Evolutionary conservation across 1,140 invertebrate species (phyloP), one percentile per base, ranked within the genome.

Genomic region (Pantala flavescens): DNA sequence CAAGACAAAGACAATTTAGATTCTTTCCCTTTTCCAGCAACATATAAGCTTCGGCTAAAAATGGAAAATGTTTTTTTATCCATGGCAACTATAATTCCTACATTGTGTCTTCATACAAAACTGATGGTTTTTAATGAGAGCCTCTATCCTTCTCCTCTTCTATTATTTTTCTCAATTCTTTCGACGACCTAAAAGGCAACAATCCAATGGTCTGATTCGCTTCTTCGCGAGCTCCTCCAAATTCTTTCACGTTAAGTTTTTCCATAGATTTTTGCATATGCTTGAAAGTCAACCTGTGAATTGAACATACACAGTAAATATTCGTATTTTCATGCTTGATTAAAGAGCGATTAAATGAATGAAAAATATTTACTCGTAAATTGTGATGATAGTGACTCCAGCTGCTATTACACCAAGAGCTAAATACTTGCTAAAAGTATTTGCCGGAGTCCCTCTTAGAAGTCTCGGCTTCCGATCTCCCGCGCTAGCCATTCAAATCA

Each of bases 391-490:
- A 9, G 28, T 24, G 24, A 70, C n/a, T 24, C 71, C 43, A 21
- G 71, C 28, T 36, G 71, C 74, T 28, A 75, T 11, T 7, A 28
- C 24, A 72, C 74, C 70, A 21, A 72, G 42, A 0, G 71, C 74
- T 11, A 72, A 42, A 21, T 72, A 75, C 19, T 73, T 73, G 21
- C 74, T 28, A 1, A 21, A 14, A 14, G 23, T 43, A 23, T 75
- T 24, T 16, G 74, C 23, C 21, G 23, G 23, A 16, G 74, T 75
- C 9, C 74, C 74, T 24, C 23, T 73, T 9, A 70, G n/a, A 16
- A 71, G 74, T 28, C 74, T 72, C 11, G 74, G 74, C 42, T 75
- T 75, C 23, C 2, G 74, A 36, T n/a, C 14, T 7, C 49, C 16
- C n/a, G 49, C 5, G 14, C 14, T 19, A 63, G 49, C 49, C 49